phyloP scores from a whole-genome alignment of 2,797 vertebrate genomes.

The Discoglossus pictus region DNA sequence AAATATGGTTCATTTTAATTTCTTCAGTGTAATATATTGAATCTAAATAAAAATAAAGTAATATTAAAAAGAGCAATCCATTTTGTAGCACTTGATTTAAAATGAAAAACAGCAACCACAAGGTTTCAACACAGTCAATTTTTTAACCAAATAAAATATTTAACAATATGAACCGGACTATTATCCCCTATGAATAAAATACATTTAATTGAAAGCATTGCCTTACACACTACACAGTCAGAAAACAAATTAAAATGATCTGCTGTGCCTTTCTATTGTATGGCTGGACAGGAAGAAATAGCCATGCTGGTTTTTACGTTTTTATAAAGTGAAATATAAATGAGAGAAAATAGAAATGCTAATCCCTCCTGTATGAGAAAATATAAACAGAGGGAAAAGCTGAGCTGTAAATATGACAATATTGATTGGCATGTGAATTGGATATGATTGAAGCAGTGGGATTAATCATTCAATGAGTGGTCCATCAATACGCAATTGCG shows the following conservation, averaged over 20 bases:
- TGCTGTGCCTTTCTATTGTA: conserved; percentile 19
- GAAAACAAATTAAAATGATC: conserved; percentile 7
- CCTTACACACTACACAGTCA: neutral
- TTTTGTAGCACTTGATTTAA: too few species aligned
- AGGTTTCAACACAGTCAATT: too few species aligned
- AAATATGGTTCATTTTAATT: too few species aligned
- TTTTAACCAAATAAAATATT: too few species aligned
- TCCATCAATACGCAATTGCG: conserved; percentile 38
- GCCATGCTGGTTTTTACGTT: conserved; percentile 6
- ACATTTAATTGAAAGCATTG: conserved; percentile 8
- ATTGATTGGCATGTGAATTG: conserved; percentile 43
- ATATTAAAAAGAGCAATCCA: too few species aligned
- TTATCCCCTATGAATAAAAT: neutral
- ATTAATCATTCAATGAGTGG: conserved; percentile 33
- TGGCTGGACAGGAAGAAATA: conserved; percentile 11
- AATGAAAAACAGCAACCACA: too few species aligned
- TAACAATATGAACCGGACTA: conserved; percentile 5
- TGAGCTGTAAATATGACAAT: conserved; percentile 33
- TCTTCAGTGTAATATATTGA: too few species aligned
- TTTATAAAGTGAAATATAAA: conserved; percentile 19
- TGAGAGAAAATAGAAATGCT: conserved; percentile 2
- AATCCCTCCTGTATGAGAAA: conserved; percentile 19
- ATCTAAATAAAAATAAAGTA: too few species aligned
- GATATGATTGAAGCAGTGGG: conserved; percentile 32
- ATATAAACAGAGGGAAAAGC: conserved; percentile 15